Base-by-base conservation (phyloP, 2,888 invertebrate genomes). In the Sabatieria punctata region DNA sequence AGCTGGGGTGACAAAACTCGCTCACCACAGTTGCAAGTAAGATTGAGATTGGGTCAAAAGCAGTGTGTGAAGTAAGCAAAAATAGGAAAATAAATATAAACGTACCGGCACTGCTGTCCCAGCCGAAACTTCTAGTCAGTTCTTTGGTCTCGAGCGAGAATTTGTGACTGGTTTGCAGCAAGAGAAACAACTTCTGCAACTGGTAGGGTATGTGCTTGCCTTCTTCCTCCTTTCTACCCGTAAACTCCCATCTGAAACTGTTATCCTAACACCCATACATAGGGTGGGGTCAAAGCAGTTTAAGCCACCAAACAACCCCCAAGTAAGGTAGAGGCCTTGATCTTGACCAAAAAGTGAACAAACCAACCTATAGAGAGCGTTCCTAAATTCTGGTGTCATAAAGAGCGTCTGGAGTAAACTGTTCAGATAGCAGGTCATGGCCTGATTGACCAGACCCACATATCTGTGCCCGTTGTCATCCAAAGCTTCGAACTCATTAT, bases 381-480 rank as follows among this genome's bases (percentile, higher is more conserved):
- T 86, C 35, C 85, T 73, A 65, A 86, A 86, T 68, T 86, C 85
- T 1, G 86, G 86, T 1, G 85, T 86, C 84, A 86, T 86, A 62
- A 76, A 86, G 4, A 86, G 71, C 0, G 85, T 81, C 69, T 86
- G 86, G 23, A 86, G 70, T 40, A 86, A 71, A 67, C 84, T 84
- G 69, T 86, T 86, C 48, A 86, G 71, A 65, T 86, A 86, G 64
- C 86, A 86, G 0, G 85, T 86, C 85, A 85, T 86, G 1, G 85
- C 85, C 66, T 85, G 82, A 66, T 85, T 85, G 8, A 30, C 57
- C 6, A 61, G 49, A 15, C 61, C 63, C 11, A 62, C 62, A 47
- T 61, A 61, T 24, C 49, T 40, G 27, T 62, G 61, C n/a, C 48
- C 49, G 35, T 61, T 62, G 41, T 61, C 61, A 44, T 61, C 61